A percentile compares a stretch with the other conserved stretches of the same genome.
Evolutionary conservation across 2,113 vertebrate species (phyloP).

Genomic region (Poicephalus gulielmi): DNA sequence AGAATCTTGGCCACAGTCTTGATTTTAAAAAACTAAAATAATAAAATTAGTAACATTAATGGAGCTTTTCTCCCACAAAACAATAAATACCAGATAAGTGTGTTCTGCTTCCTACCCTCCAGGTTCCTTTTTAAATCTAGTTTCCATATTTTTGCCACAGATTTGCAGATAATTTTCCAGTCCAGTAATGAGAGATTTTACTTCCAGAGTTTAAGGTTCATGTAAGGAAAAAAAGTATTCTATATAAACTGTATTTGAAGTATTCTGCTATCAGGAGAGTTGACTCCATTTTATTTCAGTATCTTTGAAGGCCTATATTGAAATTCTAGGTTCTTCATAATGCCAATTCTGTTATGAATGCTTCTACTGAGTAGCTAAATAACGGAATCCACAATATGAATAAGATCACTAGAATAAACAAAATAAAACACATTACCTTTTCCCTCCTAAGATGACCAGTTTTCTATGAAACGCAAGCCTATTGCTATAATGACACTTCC

Average conservation of each 20-base stretch:
- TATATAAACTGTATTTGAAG: neutral
- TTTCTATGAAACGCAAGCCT: neutral
- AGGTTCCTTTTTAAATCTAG: neutral
- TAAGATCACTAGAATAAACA: neutral
- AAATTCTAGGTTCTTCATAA: neutral
- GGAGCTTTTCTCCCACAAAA: neutral
- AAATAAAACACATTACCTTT: neutral
- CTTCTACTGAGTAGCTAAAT: neutral
- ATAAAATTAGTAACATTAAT: neutral
- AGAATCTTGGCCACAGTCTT: neutral
- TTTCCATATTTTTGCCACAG: neutral
- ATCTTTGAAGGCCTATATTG: neutral
- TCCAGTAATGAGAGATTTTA: neutral
- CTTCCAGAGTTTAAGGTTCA: neutral
- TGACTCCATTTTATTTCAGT: neutral
- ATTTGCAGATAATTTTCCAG: neutral
- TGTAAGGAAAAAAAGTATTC: neutral
- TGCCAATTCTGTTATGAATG: neutral
- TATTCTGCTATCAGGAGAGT: neutral
- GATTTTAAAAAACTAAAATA: neutral
- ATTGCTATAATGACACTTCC: neutral
- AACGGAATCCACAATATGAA: neutral
- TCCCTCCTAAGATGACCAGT: fast-evolving
- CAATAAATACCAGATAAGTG: neutral
- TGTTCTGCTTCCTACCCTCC: neutral